Evolutionary conservation across 2,113 vertebrate species (phyloP), one percentile per base, ranked within the genome.

Genomic region (Poeciliopsis turrubarensis): DNA sequence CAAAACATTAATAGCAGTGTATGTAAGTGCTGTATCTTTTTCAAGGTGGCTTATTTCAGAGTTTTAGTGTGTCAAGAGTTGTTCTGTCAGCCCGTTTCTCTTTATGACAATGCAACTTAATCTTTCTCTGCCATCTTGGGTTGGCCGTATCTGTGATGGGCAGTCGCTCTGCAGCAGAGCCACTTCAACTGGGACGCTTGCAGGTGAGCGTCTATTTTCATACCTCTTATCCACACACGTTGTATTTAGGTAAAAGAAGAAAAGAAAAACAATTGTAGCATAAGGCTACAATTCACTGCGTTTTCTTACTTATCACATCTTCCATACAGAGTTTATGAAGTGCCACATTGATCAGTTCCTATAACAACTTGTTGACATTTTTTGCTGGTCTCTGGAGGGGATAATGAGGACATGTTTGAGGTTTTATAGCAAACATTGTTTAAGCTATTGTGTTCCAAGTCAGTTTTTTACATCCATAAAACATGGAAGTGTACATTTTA

Each of bases 121-220:
- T 54, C 78, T 70, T 62, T 73, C 54, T 39, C 64, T 79, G 37
- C 68, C 74, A 27, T 84, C 65, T 77, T 89, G 86, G 77, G 71
- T 88, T 65, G 72, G 67, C 67, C 34, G 65, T 79, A 69, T 78
- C 82, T 78, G 86, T 75, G 75, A 91, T 92, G 88, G 88, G 86
- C 83, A 74, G 82, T 78, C 41, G 71, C 72, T 85, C 70, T 73
- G 62, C 81, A 78, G 81, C 79, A 54, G 51, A 82, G 80, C 76
- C 78, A 66, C 83, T 77, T 90, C 90, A 88, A 61, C 17, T 32
- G 79, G 81, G 83, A 87, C 39, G 4, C 83, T 91, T 87, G 85
- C 91, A 92, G 91, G 92, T 94, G 85, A 90, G 89, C 79, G 75
- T 65, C 84, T 89, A 83, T 91, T 91, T 93, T 88, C 72, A 82